Conservation (phyloP, 1,140 invertebrate species). For the Mesaphorura yosii region DNA sequence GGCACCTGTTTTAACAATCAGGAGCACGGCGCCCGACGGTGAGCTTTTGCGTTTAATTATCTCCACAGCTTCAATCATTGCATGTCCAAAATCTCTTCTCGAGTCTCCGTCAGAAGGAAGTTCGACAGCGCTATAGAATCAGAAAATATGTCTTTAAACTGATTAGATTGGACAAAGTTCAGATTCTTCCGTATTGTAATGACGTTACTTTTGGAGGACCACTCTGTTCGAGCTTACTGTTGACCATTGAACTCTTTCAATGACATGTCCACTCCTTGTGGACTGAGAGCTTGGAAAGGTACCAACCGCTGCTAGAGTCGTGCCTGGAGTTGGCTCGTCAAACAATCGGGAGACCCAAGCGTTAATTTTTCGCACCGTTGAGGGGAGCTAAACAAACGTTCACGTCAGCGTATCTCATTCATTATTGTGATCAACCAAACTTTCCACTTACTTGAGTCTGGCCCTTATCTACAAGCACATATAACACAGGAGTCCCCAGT, state of each 20-base stretch:
- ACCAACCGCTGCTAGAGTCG: conserved; percentile 1
- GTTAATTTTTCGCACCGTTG: background rate
- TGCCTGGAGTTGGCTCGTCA: background rate
- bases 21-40: conserved; percentile 6
- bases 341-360: background rate
- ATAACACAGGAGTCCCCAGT: background rate
- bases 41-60: conserved; percentile 15
- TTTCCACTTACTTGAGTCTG: background rate
- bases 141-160: no score
- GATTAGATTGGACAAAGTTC: no score
- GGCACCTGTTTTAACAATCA: conserved; percentile 14
- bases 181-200: no score
- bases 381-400: no score
- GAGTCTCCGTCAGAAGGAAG: background rate
- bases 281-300: background rate
- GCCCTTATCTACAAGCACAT: conserved; percentile 8
- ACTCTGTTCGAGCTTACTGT: no score
- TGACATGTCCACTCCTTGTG: background rate
- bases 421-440: background rate
- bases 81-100: conserved; percentile 13
- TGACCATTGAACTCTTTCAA: background rate
- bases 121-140: background rate
- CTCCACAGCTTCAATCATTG: conserved; percentile 11
- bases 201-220: no score
- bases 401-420: no score